These are phyloP conservation scores for Peucedramus taeniatus DNA, from an alignment of 2,113 vertebrate species.

Conservation along the genomic window DNA sequence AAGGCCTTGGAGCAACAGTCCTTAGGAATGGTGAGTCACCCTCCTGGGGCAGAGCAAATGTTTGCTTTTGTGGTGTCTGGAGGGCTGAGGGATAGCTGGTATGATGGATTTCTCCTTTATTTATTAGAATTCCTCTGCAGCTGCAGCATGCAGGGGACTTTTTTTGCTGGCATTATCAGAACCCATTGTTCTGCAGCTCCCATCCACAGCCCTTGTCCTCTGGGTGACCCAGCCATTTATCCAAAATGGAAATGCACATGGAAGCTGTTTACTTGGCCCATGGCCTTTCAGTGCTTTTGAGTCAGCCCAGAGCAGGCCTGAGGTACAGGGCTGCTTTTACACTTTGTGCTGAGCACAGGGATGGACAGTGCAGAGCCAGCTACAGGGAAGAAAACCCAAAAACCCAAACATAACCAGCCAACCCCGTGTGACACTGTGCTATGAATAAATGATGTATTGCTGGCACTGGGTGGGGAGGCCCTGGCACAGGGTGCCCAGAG, in stretches of 20 bases:
- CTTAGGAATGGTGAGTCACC: not conserved
- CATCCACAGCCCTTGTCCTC: slow-evolving; percentile 38
- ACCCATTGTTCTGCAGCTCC: not conserved
- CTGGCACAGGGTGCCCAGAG: not conserved
- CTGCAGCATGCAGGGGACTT: not conserved
- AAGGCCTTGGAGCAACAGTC: not conserved
- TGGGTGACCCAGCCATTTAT: slow-evolving; percentile 31
- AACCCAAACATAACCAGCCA: not conserved
- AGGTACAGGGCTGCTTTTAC: not conserved
- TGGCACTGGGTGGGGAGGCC: not conserved
- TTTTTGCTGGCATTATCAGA: not conserved
- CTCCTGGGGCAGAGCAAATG: not conserved
- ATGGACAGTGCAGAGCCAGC: not conserved
- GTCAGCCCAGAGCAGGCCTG: not conserved
- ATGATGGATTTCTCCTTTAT: not conserved
- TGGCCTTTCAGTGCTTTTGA: not conserved
- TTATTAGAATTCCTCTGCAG: not conserved
- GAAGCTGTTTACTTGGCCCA: slow-evolving; percentile 38
- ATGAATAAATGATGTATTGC: not conserved
- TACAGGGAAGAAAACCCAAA: not conserved
- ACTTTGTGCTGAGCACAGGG: not conserved
- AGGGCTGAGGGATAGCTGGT: not conserved
- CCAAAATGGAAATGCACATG: slow-evolving; percentile 12
- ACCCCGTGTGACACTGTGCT: not conserved
- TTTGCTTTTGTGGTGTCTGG: not conserved